Evolutionary conservation across 2,888 invertebrate genomes (phyloP).

Genomic region (Nomada lathburiana): DNA sequence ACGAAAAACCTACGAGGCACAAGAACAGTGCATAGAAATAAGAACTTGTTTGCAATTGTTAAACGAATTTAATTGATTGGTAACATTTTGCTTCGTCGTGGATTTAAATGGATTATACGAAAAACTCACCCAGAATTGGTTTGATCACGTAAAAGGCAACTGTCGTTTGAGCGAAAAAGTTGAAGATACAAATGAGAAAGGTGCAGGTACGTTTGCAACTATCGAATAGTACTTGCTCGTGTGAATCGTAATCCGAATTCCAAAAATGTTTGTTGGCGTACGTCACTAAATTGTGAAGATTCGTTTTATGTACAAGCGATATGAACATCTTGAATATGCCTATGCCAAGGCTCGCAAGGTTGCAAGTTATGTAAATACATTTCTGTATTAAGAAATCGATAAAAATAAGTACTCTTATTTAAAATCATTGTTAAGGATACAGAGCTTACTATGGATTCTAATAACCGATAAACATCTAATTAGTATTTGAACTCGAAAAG

Average conservation of each 20-base stretch:
- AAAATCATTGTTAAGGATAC: too few relatives aligned
- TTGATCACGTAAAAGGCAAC: constrained; percentile 4
- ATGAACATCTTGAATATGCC: constrained; percentile 60
- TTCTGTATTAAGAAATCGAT: constrained; percentile 55
- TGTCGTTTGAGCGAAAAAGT: constrained; percentile 43
- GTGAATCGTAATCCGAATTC: constrained; percentile 40
- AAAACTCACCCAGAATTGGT: constrained; percentile 44
- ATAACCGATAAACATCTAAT: too few relatives aligned
- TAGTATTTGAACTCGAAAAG: too few relatives aligned
- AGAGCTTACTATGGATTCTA: too few relatives aligned
- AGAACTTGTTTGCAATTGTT: too few relatives aligned
- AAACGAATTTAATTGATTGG: too few relatives aligned
- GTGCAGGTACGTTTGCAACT: constrained; percentile 12
- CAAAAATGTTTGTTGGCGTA: constrained; percentile 57
- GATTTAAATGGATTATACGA: neutral
- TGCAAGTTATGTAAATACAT: constrained; percentile 55
- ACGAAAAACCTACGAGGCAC: too few relatives aligned
- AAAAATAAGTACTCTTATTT: neutral
- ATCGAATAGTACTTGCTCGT: constrained; percentile 18
- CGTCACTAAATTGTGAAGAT: constrained; percentile 42
- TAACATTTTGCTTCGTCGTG: too few relatives aligned
- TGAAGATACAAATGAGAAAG: constrained; percentile 42
- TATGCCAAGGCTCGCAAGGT: constrained; percentile 55
- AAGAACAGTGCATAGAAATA: too few relatives aligned
- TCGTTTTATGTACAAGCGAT: constrained; percentile 42